phyloP scores from a whole-genome alignment of 2,888 invertebrate genomes.

The Eupithecia subfuscata region DNA sequence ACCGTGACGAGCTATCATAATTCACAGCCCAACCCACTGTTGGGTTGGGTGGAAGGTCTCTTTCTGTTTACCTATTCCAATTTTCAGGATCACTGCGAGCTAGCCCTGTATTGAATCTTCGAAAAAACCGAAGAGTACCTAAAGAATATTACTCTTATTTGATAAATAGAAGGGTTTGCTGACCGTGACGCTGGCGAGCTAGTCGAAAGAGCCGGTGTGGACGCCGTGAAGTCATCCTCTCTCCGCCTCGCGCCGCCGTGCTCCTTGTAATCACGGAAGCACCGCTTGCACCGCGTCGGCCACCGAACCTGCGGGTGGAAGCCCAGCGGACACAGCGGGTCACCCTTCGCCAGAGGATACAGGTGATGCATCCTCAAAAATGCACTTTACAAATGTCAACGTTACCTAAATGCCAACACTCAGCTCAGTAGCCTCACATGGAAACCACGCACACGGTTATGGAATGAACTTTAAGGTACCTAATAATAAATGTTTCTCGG shows the following conservation, averaged over 20 bases:
- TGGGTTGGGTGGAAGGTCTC: not conserved
- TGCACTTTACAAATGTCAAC: conserved; percentile 77
- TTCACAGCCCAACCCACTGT: not conserved
- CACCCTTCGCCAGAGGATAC: conserved; percentile 91
- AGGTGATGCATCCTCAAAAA: conserved; percentile 88
- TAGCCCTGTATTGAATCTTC: not conserved
- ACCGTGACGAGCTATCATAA: not conserved
- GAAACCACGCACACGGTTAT: conserved; percentile 62
- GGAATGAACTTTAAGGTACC: conserved; percentile 78
- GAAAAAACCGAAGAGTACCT: not conserved
- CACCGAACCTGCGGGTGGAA: conserved; percentile 97
- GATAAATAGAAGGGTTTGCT: conserved; percentile 43
- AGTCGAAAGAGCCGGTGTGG: conserved; percentile 90
- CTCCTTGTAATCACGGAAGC: conserved; percentile 96
- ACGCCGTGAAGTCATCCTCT: conserved; percentile 88
- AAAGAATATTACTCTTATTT: not conserved
- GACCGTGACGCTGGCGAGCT: conserved; percentile 85
- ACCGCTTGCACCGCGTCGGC: conserved; percentile 96
- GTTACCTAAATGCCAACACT: conserved; percentile 72
- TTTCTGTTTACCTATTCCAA: not conserved
- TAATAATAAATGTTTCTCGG: conserved; percentile 75
- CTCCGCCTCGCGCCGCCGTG: conserved; percentile 89
- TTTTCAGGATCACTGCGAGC: not conserved
- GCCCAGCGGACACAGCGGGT: conserved; percentile 95
- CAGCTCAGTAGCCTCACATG: conserved; percentile 40